A percentile compares a stretch with the other conserved stretches of the same genome.
Evolutionary conservation across 2,797 vertebrate genomes (phyloP).

Genomic region (Alosa sapidissima): DNA sequence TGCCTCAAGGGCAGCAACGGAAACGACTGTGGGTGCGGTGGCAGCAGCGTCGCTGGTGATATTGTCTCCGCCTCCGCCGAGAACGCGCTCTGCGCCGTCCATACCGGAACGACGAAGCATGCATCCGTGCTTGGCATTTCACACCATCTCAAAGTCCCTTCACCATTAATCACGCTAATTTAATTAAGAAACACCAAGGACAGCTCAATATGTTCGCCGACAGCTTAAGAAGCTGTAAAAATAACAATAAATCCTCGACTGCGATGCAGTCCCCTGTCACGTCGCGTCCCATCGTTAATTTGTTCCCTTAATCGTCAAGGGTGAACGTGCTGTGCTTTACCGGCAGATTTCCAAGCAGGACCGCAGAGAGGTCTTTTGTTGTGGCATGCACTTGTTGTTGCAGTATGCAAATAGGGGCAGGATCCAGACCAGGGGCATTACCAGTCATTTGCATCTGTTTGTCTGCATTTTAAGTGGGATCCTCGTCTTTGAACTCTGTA

Average conservation of each 20-base stretch:
- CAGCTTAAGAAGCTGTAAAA: conserved; percentile 14
- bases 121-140: conserved; percentile 27
- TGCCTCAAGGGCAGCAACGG: not conserved
- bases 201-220: conserved; percentile 40
- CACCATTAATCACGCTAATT: conserved; percentile 55
- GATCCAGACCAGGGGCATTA: not conserved
- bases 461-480: not conserved
- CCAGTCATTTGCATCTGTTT: conserved; percentile 15
- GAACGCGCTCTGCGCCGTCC: not conserved
- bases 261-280: not conserved
- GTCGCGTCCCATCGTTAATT: not conserved
- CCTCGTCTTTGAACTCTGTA: not conserved
- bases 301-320: not conserved
- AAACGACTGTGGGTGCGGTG: not conserved
- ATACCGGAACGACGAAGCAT: not conserved
- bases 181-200: conserved; percentile 51
- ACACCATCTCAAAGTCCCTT: conserved; percentile 25
- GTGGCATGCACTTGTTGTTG: not conserved
- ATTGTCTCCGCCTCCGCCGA: not conserved
- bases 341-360: not conserved
- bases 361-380: not conserved
- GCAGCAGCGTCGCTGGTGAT: not conserved
- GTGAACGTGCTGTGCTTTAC: not conserved
- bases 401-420: not conserved
- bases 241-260: not conserved